phyloP scores from a whole-genome alignment of 2,113 vertebrate genomes.

The Choloepus hoffmanni region DNA sequence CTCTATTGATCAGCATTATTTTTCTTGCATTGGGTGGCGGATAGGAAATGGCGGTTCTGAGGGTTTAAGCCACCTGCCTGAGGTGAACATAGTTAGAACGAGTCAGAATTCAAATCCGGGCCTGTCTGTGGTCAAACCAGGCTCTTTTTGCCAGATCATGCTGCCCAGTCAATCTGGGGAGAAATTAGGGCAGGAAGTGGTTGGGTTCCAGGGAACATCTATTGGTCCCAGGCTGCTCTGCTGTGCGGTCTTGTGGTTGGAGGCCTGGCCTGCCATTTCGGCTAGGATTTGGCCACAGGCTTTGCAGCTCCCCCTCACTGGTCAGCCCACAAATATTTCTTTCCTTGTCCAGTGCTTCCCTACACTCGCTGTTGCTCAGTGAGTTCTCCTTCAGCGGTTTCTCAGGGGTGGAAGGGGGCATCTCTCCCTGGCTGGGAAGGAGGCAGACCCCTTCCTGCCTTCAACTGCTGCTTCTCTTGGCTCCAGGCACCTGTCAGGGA shows the following conservation, averaged over 20 bases:
- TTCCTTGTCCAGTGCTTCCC: not conserved
- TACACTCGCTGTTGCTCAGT: not conserved
- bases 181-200: slow-evolving; percentile 48
- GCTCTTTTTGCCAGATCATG: not conserved
- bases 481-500: not conserved
- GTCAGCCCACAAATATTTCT: not conserved
- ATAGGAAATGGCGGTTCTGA: not conserved
- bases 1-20: not conserved
- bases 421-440: not conserved
- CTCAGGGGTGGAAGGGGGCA: not conserved
- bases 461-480: not conserved
- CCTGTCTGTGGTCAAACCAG: not conserved
- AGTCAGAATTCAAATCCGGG: not conserved
- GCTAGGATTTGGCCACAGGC: not conserved
- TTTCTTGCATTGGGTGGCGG: not conserved
- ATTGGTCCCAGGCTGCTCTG: not conserved
- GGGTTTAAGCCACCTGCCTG: not conserved
- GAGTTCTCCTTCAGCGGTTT: not conserved
- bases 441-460: slow-evolving; percentile 28
- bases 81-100: not conserved
- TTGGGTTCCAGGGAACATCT: slow-evolving; percentile 39
- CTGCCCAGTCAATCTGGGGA: not conserved
- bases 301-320: not conserved
- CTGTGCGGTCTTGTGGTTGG: not conserved
- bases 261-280: not conserved